phyloP scores from a whole-genome alignment of 2,797 vertebrate genomes.

The Sibirionetta formosa region DNA sequence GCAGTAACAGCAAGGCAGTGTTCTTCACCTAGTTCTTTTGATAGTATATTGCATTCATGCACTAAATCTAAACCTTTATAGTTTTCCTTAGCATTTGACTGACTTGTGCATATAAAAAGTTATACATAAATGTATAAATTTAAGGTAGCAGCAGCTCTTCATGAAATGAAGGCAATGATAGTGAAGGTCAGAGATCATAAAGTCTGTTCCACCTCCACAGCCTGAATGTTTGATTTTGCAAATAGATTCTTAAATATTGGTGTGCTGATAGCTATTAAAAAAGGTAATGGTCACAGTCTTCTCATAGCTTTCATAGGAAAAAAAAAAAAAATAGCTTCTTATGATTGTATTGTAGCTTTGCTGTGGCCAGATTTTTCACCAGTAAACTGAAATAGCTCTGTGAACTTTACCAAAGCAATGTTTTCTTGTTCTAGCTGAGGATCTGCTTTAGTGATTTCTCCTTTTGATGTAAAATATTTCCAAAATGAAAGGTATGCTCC shows the following conservation, averaged over 20 bases:
- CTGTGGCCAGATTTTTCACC: background rate
- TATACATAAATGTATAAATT: background rate
- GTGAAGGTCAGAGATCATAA: background rate
- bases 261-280: background rate
- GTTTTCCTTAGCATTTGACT: background rate
- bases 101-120: background rate
- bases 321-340: background rate
- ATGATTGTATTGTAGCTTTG: background rate
- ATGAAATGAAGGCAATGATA: background rate
- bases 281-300: background rate
- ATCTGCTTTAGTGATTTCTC: background rate
- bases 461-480: slow-evolving; percentile 1
- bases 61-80: background rate
- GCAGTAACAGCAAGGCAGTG: background rate
- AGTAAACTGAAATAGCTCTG: background rate
- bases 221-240: background rate
- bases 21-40: background rate
- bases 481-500: background rate
- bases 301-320: background rate
- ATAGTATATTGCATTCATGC: background rate
- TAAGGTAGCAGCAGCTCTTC: background rate
- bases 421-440: background rate
- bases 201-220: background rate
- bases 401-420: background rate
- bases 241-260: background rate